phyloP scores from a whole-genome alignment of 2,888 invertebrate genomes.

The Xestia xanthographa region DNA sequence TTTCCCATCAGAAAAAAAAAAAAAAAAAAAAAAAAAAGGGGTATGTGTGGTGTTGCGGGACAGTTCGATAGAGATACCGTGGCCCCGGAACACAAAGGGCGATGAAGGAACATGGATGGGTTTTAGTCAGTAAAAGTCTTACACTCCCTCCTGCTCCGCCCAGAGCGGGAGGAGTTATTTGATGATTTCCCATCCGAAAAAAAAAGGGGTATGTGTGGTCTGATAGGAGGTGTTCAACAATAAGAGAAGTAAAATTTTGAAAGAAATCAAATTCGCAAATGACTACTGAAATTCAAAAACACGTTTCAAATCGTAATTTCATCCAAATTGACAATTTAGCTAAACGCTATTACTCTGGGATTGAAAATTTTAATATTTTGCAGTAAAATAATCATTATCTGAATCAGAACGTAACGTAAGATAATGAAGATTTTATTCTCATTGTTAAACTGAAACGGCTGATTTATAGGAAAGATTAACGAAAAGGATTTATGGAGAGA shows the following conservation, averaged over 20 bases:
- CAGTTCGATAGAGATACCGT: too few relatives aligned
- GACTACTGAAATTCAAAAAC: neutral
- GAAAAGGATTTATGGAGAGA: slow-evolving; percentile 23
- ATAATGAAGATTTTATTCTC: slow-evolving; percentile 31
- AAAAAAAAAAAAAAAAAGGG: too few relatives aligned
- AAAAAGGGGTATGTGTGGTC: too few relatives aligned
- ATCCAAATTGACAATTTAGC: slow-evolving; percentile 28
- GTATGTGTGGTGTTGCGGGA: too few relatives aligned
- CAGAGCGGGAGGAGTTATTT: too few relatives aligned
- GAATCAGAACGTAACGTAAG: slow-evolving; percentile 9
- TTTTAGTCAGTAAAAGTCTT: too few relatives aligned
- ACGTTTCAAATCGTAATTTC: slow-evolving; percentile 8
- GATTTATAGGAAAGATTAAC: slow-evolving; percentile 22
- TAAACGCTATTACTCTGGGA: slow-evolving; percentile 18
- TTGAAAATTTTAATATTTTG: slow-evolving; percentile 48
- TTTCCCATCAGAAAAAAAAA: too few relatives aligned
- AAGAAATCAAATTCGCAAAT: neutral
- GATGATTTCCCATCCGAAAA: too few relatives aligned
- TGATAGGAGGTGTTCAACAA: too few relatives aligned
- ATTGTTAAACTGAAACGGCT: slow-evolving; percentile 28
- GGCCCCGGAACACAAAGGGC: too few relatives aligned
- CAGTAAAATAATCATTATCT: slow-evolving; percentile 41
- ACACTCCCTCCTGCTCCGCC: too few relatives aligned
- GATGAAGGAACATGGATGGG: too few relatives aligned
- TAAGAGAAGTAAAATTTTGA: neutral